These are phyloP conservation scores for Halichoeres trimaculatus DNA, from an alignment of 2,113 vertebrate genomes.

Conservation along the genomic window DNA sequence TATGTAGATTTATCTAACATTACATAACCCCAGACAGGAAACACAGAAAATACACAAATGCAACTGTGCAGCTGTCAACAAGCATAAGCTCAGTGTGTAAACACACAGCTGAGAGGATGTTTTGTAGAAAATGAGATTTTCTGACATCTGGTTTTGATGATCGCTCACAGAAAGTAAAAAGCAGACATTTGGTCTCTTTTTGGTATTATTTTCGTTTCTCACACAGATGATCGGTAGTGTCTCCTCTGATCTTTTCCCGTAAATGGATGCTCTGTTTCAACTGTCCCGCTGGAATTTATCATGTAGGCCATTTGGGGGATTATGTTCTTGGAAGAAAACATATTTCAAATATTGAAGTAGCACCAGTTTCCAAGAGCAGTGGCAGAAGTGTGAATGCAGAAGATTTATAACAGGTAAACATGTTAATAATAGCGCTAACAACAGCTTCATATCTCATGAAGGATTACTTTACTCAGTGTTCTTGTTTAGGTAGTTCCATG, in stretches of 20 bases:
- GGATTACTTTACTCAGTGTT: not conserved
- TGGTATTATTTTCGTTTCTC: conserved; percentile 25
- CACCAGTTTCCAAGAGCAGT: conserved; percentile 26
- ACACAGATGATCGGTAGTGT: conserved; percentile 57
- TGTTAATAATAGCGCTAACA: not conserved
- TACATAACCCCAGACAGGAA: conserved; percentile 40
- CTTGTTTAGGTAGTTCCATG: not conserved
- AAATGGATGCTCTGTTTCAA: conserved; percentile 59
- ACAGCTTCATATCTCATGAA: not conserved
- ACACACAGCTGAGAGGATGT: conserved; percentile 36
- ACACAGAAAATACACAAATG: conserved; percentile 19
- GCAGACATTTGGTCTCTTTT: conserved; percentile 44
- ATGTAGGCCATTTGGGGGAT: conserved; percentile 33
- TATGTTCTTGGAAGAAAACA: conserved; percentile 32
- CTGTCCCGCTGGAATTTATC: conserved; percentile 57
- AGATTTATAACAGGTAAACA: not conserved
- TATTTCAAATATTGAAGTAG: conserved; percentile 47
- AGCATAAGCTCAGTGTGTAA: conserved; percentile 14
- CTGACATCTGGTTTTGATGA: conserved; percentile 71
- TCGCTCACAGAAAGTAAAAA: conserved; percentile 42
- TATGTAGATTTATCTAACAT: conserved; percentile 43
- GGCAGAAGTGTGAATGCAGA: conserved; percentile 32
- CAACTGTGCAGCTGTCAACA: conserved; percentile 45
- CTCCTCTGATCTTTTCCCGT: conserved; percentile 57
- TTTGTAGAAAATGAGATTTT: conserved; percentile 39